Percentiles rank a stretch among this genome's conserved stretches.
Conservation (phyloP, 2,888 invertebrate genomes). For the Nezara viridula region DNA sequence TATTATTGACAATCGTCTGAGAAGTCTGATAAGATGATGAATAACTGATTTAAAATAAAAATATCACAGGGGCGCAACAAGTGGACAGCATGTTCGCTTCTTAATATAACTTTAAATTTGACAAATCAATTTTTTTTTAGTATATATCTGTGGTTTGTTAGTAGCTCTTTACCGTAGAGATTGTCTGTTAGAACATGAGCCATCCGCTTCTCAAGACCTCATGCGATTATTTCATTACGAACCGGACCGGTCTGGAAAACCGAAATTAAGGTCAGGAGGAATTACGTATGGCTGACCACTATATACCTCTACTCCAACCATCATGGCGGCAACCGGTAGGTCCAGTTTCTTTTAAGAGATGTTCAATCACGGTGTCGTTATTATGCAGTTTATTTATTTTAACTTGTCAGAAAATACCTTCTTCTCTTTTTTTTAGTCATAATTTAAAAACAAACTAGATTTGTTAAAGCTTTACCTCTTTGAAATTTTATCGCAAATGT, state of each 20-base stretch:
- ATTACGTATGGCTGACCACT: slow-evolving; percentile 23
- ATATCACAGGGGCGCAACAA: neutral
- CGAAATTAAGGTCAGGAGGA: slow-evolving; percentile 15
- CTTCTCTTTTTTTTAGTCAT: too few species aligned
- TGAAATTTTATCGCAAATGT: too few species aligned
- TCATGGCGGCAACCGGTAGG: neutral
- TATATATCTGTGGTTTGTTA: neutral
- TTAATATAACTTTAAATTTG: too few species aligned
- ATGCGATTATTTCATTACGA: neutral
- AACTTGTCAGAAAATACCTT: too few species aligned
- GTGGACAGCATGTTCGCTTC: too few species aligned
- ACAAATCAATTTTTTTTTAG: too few species aligned
- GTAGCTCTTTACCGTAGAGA: neutral
- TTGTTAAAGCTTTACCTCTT: too few species aligned
- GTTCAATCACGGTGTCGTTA: neutral
- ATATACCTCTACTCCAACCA: neutral
- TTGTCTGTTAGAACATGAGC: neutral
- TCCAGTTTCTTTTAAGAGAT: neutral
- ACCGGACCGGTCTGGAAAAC: slow-evolving; percentile 4
- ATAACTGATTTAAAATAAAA: too few species aligned
- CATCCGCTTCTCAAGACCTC: neutral
- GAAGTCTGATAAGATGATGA: neutral
- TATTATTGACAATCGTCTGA: neutral
- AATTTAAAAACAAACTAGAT: neutral
- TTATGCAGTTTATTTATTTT: neutral